Conservation (phyloP, 2,797 vertebrate species). For the Hylomyscus alleni region DNA sequence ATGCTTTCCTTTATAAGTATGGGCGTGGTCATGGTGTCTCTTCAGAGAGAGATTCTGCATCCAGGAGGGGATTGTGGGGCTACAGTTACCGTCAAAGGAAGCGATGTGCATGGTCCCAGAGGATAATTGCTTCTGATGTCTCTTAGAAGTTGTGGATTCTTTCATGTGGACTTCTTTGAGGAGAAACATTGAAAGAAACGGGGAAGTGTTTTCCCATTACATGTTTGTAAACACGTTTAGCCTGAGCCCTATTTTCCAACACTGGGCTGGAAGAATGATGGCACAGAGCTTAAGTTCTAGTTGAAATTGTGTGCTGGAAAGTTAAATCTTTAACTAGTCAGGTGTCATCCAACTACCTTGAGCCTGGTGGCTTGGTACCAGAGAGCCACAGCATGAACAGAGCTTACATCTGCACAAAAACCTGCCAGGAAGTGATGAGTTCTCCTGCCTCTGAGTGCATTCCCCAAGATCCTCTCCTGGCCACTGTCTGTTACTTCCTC, state of each 20-base stretch:
- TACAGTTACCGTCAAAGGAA: constrained; percentile 7
- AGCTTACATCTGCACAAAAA: neutral
- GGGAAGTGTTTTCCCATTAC: neutral
- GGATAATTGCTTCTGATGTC: neutral
- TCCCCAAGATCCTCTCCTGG: neutral
- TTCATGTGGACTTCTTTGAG: neutral
- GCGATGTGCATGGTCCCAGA: neutral
- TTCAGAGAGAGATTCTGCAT: neutral
- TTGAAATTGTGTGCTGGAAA: neutral
- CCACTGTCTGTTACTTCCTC: too few relatives aligned
- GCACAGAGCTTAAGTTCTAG: neutral
- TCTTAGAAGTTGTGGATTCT: neutral
- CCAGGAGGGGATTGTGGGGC: neutral
- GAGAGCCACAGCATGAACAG: neutral
- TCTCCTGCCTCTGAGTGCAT: neutral
- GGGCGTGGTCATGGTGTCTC: neutral
- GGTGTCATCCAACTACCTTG: neutral
- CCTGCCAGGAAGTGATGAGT: neutral
- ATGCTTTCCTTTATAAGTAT: neutral
- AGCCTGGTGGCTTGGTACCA: neutral
- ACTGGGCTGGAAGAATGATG: too few relatives aligned
- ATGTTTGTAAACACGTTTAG: neutral
- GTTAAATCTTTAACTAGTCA: neutral
- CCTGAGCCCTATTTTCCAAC: neutral
- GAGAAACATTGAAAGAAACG: neutral